Evolutionary conservation across 37 sponge, comb jelly and placozoan genomes (phyloP), one percentile per base, ranked within the genome.

Genomic region (Trichoplax adhaerens): DNA sequence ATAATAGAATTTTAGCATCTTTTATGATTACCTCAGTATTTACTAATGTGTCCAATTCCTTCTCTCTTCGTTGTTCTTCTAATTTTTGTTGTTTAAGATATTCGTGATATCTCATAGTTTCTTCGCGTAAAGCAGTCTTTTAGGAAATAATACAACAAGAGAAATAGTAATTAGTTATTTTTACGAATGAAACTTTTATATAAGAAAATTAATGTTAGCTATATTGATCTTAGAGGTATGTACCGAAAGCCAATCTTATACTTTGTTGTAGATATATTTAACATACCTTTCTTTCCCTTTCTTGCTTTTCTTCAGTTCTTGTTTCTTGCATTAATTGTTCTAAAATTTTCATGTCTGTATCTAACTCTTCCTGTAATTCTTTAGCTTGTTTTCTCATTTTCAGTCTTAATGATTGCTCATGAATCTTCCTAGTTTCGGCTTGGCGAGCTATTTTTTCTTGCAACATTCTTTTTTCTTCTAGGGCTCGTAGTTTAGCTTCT

Each of bases 321-420:
- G 83, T 88, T 62, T 80, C 75, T 48, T 62, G 50, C 46, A 96
- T 73, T 73, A 96, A 81, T 5, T 85, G 80, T 65, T 96, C 89
- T 49, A 96, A 73, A 29, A 91, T 75, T 76, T 88, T 96, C 98
- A 96, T 96, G 59, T 96, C 98, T 71, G 91, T 70, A 12, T 92
- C 98, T 1, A 96, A 72, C 70, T 96, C 93, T 66, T 88, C 89
- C 67, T 96, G 93, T 48, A 84, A 72, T 56, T 91, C 89, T 69
- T 81, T 90, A 0, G 91, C 87, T 76, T 83, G 81, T 58, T 66
- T 79, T 77, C 86, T 88, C 77, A 91, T 77, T 66, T 96, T 96
- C 51, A 91, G 77, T 61, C 83, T 91, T 55, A 96, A 73, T 47
- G 94, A 91, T 73, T 82, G 76, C 69, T 85, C 83, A 3, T 90